A percentile compares a stretch with the other conserved stretches of the same genome.
Conservation (phyloP, 2,113 vertebrate genomes). For the Pygathrix nemaeus region DNA sequence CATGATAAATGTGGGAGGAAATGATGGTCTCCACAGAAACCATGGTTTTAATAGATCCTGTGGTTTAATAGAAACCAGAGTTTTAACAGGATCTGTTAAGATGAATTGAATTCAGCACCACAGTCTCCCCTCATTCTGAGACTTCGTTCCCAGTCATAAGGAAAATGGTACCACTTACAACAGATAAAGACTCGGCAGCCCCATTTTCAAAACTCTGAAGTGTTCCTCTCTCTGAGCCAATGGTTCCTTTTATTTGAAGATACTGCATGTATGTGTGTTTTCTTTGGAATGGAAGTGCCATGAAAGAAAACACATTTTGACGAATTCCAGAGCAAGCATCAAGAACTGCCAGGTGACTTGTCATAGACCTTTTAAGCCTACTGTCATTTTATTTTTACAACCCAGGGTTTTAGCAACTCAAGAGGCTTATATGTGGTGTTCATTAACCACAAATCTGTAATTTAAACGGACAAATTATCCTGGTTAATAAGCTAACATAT, state of each 20-base stretch:
- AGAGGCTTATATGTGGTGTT: accelerated
- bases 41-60: neutral
- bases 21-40: neutral
- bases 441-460: constrained; percentile 20
- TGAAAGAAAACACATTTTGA: constrained; percentile 43
- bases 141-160: neutral
- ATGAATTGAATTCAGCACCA: neutral
- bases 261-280: neutral
- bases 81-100: neutral
- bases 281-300: neutral
- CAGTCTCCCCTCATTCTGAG: neutral
- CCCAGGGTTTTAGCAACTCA: constrained; percentile 15
- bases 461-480: neutral
- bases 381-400: constrained; percentile 35
- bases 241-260: neutral
- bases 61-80: neutral
- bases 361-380: constrained; percentile 16
- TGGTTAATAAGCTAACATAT: neutral
- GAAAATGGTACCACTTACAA: neutral
- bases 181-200: neutral
- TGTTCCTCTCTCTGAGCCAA: neutral
- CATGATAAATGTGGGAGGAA: neutral
- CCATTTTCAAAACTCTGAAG: constrained; percentile 8
- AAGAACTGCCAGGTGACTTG: neutral
- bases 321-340: constrained; percentile 27